phyloP scores from a whole-genome alignment of 2,113 vertebrate genomes.

The Psammodynastes pulverulentus region DNA sequence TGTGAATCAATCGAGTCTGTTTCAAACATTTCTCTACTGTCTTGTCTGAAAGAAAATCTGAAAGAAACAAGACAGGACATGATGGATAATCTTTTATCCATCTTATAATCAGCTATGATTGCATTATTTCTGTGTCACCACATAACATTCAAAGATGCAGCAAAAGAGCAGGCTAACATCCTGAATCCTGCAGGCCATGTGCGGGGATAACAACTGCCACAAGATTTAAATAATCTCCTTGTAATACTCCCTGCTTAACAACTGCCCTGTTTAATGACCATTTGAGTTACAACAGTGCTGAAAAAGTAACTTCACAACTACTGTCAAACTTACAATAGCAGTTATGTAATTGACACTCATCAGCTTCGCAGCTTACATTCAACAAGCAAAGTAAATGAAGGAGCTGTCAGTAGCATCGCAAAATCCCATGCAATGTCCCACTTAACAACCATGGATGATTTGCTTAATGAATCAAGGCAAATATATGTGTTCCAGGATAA shows the following conservation, averaged over 20 bases:
- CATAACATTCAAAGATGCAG: not conserved
- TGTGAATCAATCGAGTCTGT: not conserved
- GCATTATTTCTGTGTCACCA: not conserved
- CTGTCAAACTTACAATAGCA: not conserved
- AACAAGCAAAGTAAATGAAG: not conserved
- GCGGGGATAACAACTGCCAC: not conserved
- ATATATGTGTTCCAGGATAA: not conserved
- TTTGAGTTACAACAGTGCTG: not conserved
- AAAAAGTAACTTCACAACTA: not conserved
- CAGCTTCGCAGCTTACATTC: not conserved
- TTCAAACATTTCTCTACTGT: not conserved
- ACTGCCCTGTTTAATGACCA: not conserved
- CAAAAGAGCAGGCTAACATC: not conserved
- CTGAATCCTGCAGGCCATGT: not conserved
- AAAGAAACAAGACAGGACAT: not conserved
- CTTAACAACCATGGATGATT: not conserved
- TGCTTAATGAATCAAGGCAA: not conserved
- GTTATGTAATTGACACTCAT: not conserved
- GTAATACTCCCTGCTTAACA: not conserved
- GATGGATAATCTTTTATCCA: not conserved
- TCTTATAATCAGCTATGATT: not conserved
- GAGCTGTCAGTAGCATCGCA: not conserved
- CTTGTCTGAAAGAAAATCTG: not conserved
- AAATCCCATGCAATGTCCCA: not conserved
- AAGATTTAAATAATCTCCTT: not conserved